phyloP scores from a whole-genome alignment of 2,888 invertebrate species.

The Nematopogon swammerdamellus region DNA sequence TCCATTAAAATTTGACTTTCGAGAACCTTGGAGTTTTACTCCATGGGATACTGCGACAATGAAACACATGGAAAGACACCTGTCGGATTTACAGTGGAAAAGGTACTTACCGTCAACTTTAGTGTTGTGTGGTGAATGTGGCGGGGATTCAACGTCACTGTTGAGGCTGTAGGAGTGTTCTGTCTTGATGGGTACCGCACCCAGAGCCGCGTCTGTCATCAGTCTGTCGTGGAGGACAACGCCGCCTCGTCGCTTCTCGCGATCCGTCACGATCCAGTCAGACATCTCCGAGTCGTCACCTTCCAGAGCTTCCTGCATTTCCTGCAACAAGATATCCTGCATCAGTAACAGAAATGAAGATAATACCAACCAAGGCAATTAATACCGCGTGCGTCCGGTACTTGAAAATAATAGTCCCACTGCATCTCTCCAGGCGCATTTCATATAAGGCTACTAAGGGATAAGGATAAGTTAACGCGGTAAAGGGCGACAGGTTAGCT shows the following conservation, averaged over 20 bases:
- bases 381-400: no score
- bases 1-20: no score
- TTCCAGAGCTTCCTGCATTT: constrained; percentile 60
- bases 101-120: constrained; percentile 67
- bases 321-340: constrained; percentile 51
- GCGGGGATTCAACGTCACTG: constrained; percentile 68
- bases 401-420: no score
- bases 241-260: constrained; percentile 57
- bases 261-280: constrained; percentile 68
- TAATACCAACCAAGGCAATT: no score
- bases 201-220: constrained; percentile 84
- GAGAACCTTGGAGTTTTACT: no score
- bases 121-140: constrained; percentile 67
- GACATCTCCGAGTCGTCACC: constrained; percentile 64
- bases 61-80: no score
- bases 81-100: no score
- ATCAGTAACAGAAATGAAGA: background rate
- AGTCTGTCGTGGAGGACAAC: constrained; percentile 86
- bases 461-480: no score
- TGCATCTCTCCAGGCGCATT: no score
- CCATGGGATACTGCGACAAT: no score
- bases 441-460: no score
- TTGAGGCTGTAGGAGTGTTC: constrained; percentile 90
- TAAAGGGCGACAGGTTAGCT: no score
- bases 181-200: constrained; percentile 79